phyloP scores from a whole-genome alignment of 1,140 invertebrate species.

The Drosophila obscura region DNA sequence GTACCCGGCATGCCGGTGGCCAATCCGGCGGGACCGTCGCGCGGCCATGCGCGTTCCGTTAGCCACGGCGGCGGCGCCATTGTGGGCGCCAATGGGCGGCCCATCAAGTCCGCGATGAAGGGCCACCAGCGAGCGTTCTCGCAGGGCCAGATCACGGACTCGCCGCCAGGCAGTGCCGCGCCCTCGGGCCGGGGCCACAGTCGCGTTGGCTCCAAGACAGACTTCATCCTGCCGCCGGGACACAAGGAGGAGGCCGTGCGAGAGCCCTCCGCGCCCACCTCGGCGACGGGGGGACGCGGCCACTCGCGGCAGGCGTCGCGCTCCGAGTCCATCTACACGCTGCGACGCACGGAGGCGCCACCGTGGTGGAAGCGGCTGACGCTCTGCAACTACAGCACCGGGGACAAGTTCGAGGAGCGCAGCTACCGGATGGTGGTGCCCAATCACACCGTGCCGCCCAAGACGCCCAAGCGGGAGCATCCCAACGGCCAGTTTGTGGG shows the following conservation, averaged over 20 bases:
- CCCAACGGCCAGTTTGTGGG: slow-evolving; percentile 92
- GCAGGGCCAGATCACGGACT: slow-evolving; percentile 91
- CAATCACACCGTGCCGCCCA: slow-evolving; percentile 92
- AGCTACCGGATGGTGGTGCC: slow-evolving; percentile 90
- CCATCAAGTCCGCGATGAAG: slow-evolving; percentile 88
- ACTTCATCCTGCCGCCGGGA: slow-evolving; percentile 93
- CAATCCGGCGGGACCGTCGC: slow-evolving; percentile 57
- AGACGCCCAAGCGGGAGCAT: slow-evolving; percentile 90
- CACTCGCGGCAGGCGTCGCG: slow-evolving; percentile 88
- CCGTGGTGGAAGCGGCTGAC: slow-evolving; percentile 88
- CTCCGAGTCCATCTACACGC: slow-evolving; percentile 94
- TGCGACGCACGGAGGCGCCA: slow-evolving; percentile 89
- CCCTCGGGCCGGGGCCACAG: slow-evolving; percentile 87
- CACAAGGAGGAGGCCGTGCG: slow-evolving; percentile 87
- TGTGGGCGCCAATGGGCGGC: slow-evolving; percentile 84
- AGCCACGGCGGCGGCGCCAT: slow-evolving; percentile 89
- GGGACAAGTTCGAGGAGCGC: slow-evolving; percentile 87
- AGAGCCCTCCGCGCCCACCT: slow-evolving; percentile 84
- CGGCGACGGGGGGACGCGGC: slow-evolving; percentile 84
- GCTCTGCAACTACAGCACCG: slow-evolving; percentile 85
- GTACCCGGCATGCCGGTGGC: slow-evolving; percentile 66
- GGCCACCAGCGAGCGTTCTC: slow-evolving; percentile 93
- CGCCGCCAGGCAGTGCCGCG: slow-evolving; percentile 81
- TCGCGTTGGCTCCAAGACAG: slow-evolving; percentile 92
- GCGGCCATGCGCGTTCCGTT: slow-evolving; percentile 90